These are phyloP conservation scores for Halichondria panicea DNA, from an alignment of 37 sponge, comb jelly and placozoan genomes.

Conservation along the genomic window DNA sequence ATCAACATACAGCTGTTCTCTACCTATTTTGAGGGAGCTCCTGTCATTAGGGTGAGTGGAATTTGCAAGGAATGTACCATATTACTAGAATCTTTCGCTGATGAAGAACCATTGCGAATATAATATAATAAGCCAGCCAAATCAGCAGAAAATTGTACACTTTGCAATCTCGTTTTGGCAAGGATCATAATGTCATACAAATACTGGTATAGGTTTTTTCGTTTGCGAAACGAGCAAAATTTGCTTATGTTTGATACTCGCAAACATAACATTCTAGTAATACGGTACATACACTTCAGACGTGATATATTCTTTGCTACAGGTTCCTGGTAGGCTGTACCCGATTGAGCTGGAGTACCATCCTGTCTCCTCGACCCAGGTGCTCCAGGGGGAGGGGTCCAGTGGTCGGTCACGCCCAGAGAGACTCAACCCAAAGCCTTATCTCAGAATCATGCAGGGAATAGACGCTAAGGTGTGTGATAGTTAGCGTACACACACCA, in stretches of 20 bases:
- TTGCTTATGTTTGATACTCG: too few species aligned
- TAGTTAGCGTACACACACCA: too few species aligned
- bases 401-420: conserved; percentile 9
- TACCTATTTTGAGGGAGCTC: conserved; percentile 72
- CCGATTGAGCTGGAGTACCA: conserved; percentile 84
- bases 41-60: conserved; percentile 68
- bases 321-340: conserved; percentile 88
- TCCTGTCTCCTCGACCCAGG: conserved; percentile 20
- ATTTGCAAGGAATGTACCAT: background rate
- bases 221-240: too few species aligned
- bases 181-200: too few species aligned
- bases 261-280: too few species aligned
- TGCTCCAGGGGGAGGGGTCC: background rate
- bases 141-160: too few species aligned
- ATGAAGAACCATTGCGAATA: too few species aligned
- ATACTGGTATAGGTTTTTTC: too few species aligned
- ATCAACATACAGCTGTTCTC: conserved; percentile 90
- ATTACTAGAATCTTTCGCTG: too few species aligned
- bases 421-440: conserved; percentile 74
- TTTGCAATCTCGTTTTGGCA: too few species aligned
- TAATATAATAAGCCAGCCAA: too few species aligned
- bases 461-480: conserved; percentile 81
- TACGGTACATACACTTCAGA: too few species aligned
- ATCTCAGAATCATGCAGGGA: conserved; percentile 79
- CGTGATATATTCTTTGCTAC: background rate